Conservation (phyloP, 2,797 vertebrate species). For the Glossophaga mutica region DNA sequence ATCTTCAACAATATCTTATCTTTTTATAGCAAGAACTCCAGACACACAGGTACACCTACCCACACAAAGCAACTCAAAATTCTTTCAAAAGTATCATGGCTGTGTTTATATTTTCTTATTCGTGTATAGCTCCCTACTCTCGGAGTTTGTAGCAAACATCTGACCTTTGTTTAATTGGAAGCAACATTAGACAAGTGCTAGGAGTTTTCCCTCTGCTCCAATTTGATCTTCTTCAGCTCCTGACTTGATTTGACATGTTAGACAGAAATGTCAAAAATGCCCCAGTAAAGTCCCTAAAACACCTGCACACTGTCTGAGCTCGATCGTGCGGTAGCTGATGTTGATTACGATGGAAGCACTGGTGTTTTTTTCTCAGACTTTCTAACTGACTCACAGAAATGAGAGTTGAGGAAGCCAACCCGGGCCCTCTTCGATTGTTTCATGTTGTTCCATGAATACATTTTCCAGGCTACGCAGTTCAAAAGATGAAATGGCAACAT, state of each 20-base stretch:
- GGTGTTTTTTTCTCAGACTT: neutral
- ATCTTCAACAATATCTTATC: neutral
- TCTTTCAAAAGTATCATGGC: neutral
- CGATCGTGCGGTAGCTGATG: slow-evolving; percentile 21
- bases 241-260: neutral
- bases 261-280: slow-evolving; percentile 51
- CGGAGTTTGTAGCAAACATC: neutral
- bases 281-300: slow-evolving; percentile 6
- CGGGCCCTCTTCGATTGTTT: neutral
- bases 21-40: neutral
- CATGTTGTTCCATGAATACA: neutral
- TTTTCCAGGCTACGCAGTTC: neutral
- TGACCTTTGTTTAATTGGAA: slow-evolving; percentile 53
- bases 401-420: neutral
- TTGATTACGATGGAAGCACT: slow-evolving; percentile 4
- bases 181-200: neutral
- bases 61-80: neutral
- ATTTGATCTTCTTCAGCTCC: slow-evolving; percentile 46
- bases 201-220: neutral
- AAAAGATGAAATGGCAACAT: neutral
- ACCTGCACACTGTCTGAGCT: slow-evolving; percentile 48
- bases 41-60: neutral
- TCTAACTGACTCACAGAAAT: neutral
- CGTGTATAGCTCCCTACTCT: neutral
- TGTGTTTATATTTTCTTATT: neutral